Evolutionary conservation across 2,113 vertebrate genomes (phyloP).

Genomic region (Axis porcinus): DNA sequence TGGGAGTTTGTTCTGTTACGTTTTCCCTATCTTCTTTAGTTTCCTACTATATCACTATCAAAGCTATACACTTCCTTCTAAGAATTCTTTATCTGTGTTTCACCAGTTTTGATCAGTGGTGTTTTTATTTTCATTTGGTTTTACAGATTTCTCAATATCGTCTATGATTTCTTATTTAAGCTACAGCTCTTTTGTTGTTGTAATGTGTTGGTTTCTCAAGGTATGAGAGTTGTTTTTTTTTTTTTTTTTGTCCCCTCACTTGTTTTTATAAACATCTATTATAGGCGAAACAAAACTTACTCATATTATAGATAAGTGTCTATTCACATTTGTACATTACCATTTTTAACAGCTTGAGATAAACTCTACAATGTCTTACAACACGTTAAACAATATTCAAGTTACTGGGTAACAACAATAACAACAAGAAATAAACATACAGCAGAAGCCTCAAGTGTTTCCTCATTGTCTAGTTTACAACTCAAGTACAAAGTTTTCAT

Average conservation of each 20-base stretch:
- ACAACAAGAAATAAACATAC: conserved; percentile 78
- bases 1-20: neutral
- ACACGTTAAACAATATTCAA: conserved; percentile 88
- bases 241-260: conserved; percentile 88
- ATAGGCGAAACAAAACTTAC: conserved; percentile 89
- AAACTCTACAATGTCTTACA: conserved; percentile 87
- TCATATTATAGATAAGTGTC: conserved; percentile 90
- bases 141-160: neutral
- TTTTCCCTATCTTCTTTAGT: neutral
- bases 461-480: conserved; percentile 82
- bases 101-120: neutral
- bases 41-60: neutral
- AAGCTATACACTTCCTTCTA: neutral
- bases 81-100: neutral
- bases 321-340: conserved; percentile 94
- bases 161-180: neutral
- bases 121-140: neutral
- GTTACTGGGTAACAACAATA: conserved; percentile 83
- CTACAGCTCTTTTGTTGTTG: neutral
- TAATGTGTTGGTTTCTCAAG: neutral
- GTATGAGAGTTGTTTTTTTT: no score
- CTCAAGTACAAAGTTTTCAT: conserved; percentile 80
- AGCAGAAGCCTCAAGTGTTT: conserved; percentile 83
- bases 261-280: conserved; percentile 90
- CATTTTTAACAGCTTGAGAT: conserved; percentile 88